phyloP scores from a whole-genome alignment of 2,888 invertebrate genomes.

The Prenolepis imparis region DNA sequence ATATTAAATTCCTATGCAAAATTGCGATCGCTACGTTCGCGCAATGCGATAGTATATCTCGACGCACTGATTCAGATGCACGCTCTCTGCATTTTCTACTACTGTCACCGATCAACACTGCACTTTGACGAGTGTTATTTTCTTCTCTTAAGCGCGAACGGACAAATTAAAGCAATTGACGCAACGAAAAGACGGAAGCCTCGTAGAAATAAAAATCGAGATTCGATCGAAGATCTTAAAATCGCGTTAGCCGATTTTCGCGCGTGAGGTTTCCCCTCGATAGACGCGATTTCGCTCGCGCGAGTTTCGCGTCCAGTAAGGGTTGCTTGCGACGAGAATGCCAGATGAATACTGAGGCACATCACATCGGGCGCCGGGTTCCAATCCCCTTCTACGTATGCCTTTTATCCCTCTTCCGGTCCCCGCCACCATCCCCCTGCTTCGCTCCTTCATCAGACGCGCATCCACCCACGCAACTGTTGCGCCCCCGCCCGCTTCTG shows the following conservation, averaged over 20 bases:
- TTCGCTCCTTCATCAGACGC: constrained; percentile 80
- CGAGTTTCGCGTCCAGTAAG: constrained; percentile 30
- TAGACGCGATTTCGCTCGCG: constrained; percentile 17
- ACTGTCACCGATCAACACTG: constrained; percentile 34
- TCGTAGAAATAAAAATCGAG: background rate
- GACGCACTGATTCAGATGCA: constrained; percentile 13
- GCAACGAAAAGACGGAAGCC: background rate
- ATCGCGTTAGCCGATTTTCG: background rate
- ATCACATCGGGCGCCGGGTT: constrained; percentile 76
- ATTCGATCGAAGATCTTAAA: background rate
- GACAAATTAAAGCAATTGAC: background rate
- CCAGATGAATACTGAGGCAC: constrained; percentile 80
- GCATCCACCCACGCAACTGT: constrained; percentile 85
- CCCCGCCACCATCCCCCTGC: constrained; percentile 66
- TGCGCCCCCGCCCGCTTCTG: constrained; percentile 81
- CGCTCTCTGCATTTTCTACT: constrained; percentile 6
- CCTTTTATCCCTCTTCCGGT: constrained; percentile 69
- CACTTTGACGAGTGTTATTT: constrained; percentile 13
- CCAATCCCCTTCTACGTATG: constrained; percentile 74
- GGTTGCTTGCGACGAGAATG: constrained; percentile 75
- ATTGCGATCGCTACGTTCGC: constrained; percentile 26
- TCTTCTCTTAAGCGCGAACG: background rate
- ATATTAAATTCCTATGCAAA: constrained; percentile 6
- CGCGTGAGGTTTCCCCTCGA: background rate
- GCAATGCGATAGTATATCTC: background rate